Evolutionary conservation across 1,140 invertebrate genomes (phyloP).

Genomic region (Drosophila mayri): DNA sequence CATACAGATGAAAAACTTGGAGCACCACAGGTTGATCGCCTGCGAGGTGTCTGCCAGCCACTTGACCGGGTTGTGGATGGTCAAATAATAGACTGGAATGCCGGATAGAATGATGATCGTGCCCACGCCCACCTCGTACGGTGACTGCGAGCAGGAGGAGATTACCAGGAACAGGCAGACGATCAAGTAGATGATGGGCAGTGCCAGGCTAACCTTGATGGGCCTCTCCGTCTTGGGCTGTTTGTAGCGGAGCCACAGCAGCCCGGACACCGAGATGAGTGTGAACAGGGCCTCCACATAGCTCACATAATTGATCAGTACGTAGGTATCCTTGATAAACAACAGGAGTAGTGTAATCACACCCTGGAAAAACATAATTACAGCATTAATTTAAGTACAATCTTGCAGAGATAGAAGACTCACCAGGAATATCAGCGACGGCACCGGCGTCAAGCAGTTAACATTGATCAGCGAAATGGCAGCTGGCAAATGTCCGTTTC

Average conservation of each 20-base stretch:
- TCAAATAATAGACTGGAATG: conserved; percentile 95
- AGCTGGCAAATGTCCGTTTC: conserved; percentile 95
- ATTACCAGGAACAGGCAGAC: conserved; percentile 95
- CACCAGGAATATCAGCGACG: conserved; percentile 96
- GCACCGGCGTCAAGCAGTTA: conserved; percentile 94
- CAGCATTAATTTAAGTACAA: background rate
- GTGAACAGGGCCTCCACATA: conserved; percentile 98
- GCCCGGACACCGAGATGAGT: conserved; percentile 93
- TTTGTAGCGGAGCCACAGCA: conserved; percentile 94
- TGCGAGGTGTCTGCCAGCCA: conserved; percentile 87
- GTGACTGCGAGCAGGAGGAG: conserved; percentile 90
- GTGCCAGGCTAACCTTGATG: conserved; percentile 88
- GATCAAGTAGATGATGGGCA: conserved; percentile 94
- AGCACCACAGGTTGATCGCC: conserved; percentile 88
- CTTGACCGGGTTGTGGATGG: conserved; percentile 89
- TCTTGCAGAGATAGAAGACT: conserved; percentile 72
- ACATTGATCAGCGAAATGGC: conserved; percentile 95
- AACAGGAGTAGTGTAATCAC: conserved; percentile 92
- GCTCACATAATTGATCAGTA: conserved; percentile 96
- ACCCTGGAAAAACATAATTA: conserved; percentile 87
- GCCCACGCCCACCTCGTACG: conserved; percentile 93
- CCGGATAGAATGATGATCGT: conserved; percentile 91
- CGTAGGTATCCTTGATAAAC: conserved; percentile 94
- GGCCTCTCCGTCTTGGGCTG: conserved; percentile 91
- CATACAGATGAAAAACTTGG: conserved; percentile 91